Conservation (phyloP, 2,113 vertebrate genomes). For the Trichechus manatus region DNA sequence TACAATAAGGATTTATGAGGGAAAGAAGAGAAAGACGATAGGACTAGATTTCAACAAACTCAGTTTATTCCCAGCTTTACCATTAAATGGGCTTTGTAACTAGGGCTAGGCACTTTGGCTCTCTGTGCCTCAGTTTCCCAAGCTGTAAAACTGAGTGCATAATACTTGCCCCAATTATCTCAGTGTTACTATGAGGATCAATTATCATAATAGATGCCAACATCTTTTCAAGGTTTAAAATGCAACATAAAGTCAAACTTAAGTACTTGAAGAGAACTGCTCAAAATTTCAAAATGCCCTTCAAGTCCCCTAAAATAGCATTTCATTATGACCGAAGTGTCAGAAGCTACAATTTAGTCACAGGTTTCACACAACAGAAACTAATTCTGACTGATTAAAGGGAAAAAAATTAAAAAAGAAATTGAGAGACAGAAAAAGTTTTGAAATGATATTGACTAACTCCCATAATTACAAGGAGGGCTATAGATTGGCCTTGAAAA, state of each 20-base stretch:
- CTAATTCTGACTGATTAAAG: slow-evolving; percentile 16
- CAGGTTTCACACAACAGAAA: slow-evolving; percentile 64
- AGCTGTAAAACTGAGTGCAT: slow-evolving; percentile 31
- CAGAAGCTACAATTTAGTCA: slow-evolving; percentile 50
- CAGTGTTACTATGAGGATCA: not conserved
- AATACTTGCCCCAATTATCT: not conserved
- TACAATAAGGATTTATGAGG: not conserved
- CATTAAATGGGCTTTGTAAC: not conserved
- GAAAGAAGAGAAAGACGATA: not conserved
- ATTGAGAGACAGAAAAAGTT: not conserved
- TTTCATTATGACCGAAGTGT: slow-evolving; percentile 47
- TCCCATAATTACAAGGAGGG: not conserved
- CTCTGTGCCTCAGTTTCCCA: slow-evolving; percentile 30
- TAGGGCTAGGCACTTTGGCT: not conserved
- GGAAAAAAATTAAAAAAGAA: not conserved
- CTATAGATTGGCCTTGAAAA: not conserved
- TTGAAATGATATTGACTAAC: not conserved
- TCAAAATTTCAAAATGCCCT: slow-evolving; percentile 58
- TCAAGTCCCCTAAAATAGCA: slow-evolving; percentile 49
- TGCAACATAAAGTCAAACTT: not conserved
- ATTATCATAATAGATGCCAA: not conserved
- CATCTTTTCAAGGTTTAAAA: slow-evolving; percentile 48
- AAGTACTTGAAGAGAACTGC: slow-evolving; percentile 54
- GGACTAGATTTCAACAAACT: not conserved
- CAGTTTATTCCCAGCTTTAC: not conserved